Base-by-base conservation (phyloP, 2,797 vertebrate species). In the Sus cebifrons region DNA sequence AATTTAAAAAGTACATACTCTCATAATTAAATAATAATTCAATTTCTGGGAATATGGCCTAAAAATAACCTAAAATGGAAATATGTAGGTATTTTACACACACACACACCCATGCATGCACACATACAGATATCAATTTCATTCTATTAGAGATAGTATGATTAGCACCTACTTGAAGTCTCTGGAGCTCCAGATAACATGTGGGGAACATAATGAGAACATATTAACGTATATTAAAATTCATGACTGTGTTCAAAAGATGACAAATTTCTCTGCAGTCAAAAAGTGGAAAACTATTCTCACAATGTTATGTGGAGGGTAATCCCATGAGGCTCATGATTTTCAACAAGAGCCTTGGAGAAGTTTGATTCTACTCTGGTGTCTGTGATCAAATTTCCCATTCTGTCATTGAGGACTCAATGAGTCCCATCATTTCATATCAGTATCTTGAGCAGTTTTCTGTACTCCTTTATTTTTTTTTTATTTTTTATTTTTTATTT, bases 1-100 rank as follows among this genome's bases (percentile, higher is more conserved):
- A 91, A 84, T 40, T 78, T 78, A 86, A 5, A 70, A 71, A 62
- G 9, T 68, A 0, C 3, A 36, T 60, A 67, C 3, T 2, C 10
- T 65, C 12, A 87, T 27, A 49, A 70, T 83, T 84, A 83, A 92
- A 71, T 67, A 70, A 79, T 81, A 56, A 81, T 85, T 95, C 0
- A 1, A 9, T 74, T 93, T 95, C n/a, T 74, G 20, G 6, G 90
- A 40, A 49, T 73, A 1, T 67, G 64, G 20, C 25, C 81, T 89
- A 67, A 65, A 21, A 73, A 62, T 75, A 73, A 71, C 5, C 4
- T 18, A 23, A 89, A 73, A 58, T 67, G 40, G 6, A 65, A 20
- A 70, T 0, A 58, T 11, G 79, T 1, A 70, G 9, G 64, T 10
- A 86, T 49, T 49, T 49, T 16, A 68, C 52, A 49, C n/a, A 23